Base-by-base conservation (phyloP, 2,888 invertebrate genomes). In the Himalopsyche tibetana region DNA sequence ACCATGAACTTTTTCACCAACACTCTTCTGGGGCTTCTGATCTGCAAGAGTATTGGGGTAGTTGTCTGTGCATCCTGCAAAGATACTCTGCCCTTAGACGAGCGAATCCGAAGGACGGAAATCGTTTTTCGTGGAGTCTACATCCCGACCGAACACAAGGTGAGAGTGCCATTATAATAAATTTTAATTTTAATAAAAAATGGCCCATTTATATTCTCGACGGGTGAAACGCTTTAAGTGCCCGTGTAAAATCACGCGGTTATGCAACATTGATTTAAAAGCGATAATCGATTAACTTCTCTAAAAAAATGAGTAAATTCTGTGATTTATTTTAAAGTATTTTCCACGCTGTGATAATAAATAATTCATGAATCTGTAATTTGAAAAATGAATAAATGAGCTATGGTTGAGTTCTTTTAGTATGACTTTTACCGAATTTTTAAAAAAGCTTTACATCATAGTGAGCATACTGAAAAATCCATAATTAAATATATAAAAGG, bases 61-160 rank as follows among this genome's bases (percentile, higher is more conserved):
- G 82, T 86, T n/a, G 11, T 81, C 36, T 15, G 79, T 40, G 19
- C 86, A 6, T 80, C 83, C 15, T 88, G 88, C 82, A 88, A 87
- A 74, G 87, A 88, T 45, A 84, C 56, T n/a, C 55, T 85, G 38
- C 92, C 93, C 63, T 91, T 94, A 28, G 94, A 94, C 91, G 93
- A 93, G 74, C 90, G 94, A 89, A 92, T 94, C 86, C 92, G 93
- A 90, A 92, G 93, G 87, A 93, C 94, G 88, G 92, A 93, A 63
- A 92, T 94, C 90, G 94, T 94, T 90, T 94, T 94, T 91, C 92
- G 93, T 87, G 93, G 93, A 12, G 93, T 93, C 85, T 88, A 87
- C 82, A 88, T 88, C 38, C 87, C 88, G 4, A 88, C 85, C 85
- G 87, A 88, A 55, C 87, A 87, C 79, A 87, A 87, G 87, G 87